Percentiles rank a stretch among this genome's conserved stretches.
These are phyloP conservation scores for Ageneiosus marmoratus DNA, from an alignment of 2,113 vertebrate species.

Conservation along the genomic window DNA sequence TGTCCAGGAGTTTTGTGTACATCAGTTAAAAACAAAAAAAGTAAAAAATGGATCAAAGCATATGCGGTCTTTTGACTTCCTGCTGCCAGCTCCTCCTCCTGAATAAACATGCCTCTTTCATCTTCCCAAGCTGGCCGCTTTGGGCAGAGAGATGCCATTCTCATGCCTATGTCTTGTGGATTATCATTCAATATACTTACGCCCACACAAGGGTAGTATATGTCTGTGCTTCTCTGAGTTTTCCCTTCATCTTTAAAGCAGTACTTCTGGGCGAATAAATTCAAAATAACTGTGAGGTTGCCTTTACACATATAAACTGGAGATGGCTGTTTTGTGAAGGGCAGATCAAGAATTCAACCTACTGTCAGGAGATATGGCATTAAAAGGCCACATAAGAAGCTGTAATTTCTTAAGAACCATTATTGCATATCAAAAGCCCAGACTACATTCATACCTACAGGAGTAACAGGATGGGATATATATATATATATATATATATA, in stretches of 20 bases:
- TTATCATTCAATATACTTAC: slow-evolving; percentile 48
- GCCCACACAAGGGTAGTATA: slow-evolving; percentile 8
- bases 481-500: too few species aligned
- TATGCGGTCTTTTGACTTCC: slow-evolving; percentile 41
- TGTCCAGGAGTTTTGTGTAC: neutral
- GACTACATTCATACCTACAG: neutral
- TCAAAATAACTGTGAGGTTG: slow-evolving; percentile 18
- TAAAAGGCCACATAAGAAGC: slow-evolving; percentile 8
- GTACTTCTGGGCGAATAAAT: slow-evolving; percentile 30
- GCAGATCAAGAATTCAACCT: slow-evolving; percentile 27
- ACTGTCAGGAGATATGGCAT: slow-evolving; percentile 30
- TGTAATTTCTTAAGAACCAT: neutral
- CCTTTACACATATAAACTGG: slow-evolving; percentile 17
- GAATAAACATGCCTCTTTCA: slow-evolving; percentile 55
- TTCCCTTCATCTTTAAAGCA: slow-evolving; percentile 39
- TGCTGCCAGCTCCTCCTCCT: slow-evolving; percentile 49
- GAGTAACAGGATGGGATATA: neutral
- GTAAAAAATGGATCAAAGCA: slow-evolving; percentile 52
- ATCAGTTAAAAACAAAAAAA: slow-evolving; percentile 29
- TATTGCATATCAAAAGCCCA: neutral
- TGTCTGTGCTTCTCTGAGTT: neutral
- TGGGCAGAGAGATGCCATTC: slow-evolving; percentile 40
- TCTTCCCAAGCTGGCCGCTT: slow-evolving; percentile 50
- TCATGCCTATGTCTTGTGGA: slow-evolving; percentile 43
- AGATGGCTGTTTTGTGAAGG: slow-evolving; percentile 31